These are phyloP conservation scores for Lasaia peninsularis DNA, from an alignment of 1,140 invertebrate species.

Conservation along the genomic window DNA sequence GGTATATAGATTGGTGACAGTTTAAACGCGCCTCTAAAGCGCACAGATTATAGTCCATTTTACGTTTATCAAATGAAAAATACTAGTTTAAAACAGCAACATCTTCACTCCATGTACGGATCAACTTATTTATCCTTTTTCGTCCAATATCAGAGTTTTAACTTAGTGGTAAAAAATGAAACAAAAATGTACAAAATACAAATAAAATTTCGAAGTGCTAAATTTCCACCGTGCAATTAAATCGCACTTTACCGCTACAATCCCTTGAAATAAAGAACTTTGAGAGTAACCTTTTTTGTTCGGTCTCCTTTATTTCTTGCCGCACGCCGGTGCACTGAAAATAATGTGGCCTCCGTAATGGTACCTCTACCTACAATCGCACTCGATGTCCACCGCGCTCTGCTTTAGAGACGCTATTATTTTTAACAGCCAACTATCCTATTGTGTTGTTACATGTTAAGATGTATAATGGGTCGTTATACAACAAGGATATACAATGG, in stretches of 20 bases:
- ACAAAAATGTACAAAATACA: conserved; percentile 49
- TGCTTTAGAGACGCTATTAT: conserved; percentile 34
- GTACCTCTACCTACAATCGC: conserved; percentile 53
- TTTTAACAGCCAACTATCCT: conserved; percentile 33
- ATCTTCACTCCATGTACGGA: too few species aligned
- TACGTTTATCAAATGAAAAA: too few species aligned
- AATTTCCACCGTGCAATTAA: conserved; percentile 68
- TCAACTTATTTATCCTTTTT: too few species aligned
- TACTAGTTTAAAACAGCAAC: too few species aligned
- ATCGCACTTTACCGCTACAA: conserved; percentile 66
- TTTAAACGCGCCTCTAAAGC: too few species aligned
- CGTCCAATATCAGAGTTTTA: background rate
- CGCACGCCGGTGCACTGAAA: conserved; percentile 50
- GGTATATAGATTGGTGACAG: too few species aligned
- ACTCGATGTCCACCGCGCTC: conserved; percentile 36
- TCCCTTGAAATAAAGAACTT: conserved; percentile 69
- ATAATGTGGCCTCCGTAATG: conserved; percentile 56
- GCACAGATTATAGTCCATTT: too few species aligned
- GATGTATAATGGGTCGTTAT: background rate
- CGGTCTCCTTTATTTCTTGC: conserved; percentile 59
- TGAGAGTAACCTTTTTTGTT: conserved; percentile 63
- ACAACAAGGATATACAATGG: too few species aligned
- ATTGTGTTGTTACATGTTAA: conserved; percentile 13
- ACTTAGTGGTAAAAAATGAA: background rate
- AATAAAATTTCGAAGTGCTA: conserved; percentile 53